A percentile compares a stretch with the other conserved stretches of the same genome.
phyloP scores from a whole-genome alignment of 1,140 invertebrate species.

The Druon quercuslanigerum region DNA sequence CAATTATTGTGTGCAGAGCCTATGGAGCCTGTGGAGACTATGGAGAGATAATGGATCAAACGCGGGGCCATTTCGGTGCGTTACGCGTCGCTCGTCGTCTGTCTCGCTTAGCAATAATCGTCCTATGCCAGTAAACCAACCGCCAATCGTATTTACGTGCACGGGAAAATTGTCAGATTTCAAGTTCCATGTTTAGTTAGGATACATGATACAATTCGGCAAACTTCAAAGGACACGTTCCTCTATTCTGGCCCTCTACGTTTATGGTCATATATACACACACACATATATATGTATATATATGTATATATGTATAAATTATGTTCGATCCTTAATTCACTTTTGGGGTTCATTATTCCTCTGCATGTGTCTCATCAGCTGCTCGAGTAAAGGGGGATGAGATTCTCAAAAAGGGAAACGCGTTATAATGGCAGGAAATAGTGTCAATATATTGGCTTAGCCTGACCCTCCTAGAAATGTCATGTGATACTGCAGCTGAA shows the following conservation, averaged over 20 bases:
- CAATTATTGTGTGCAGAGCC: conserved; percentile 53
- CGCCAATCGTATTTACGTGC: conserved; percentile 27
- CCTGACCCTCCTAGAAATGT: no score
- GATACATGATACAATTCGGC: conserved; percentile 12
- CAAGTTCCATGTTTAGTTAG: neutral
- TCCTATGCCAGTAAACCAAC: neutral
- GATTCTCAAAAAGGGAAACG: no score
- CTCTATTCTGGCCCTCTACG: conserved; percentile 5
- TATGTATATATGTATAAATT: neutral
- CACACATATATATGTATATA: no score
- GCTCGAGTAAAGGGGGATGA: neutral
- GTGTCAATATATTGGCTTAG: no score
- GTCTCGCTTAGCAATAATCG: conserved; percentile 4
- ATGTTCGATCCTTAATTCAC: conserved; percentile 8
- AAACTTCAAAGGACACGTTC: conserved; percentile 8
- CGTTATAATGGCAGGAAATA: no score
- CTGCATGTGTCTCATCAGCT: neutral
- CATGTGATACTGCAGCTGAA: no score
- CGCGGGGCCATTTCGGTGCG: conserved; percentile 39
- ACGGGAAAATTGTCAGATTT: conserved; percentile 21
- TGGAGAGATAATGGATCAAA: conserved; percentile 53
- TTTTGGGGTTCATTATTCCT: neutral
- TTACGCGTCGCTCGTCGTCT: conserved; percentile 19
- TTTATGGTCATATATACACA: neutral
- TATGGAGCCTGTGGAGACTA: neutral